A percentile compares a stretch with the other conserved stretches of the same genome.
Conservation (phyloP, 2,888 invertebrate genomes). For the Plusia festucae region DNA sequence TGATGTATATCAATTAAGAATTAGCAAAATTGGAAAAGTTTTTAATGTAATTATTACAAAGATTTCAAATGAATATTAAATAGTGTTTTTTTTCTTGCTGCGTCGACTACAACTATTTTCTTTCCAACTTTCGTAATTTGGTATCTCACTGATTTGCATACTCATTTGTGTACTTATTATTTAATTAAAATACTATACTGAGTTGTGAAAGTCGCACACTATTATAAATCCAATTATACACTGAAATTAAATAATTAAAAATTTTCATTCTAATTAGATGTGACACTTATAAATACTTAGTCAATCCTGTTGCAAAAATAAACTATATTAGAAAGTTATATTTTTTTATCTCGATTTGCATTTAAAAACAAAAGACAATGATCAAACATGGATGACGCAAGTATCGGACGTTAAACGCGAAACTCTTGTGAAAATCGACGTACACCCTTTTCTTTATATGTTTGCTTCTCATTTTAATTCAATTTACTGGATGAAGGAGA, state of each 20-base stretch:
- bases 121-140: neutral
- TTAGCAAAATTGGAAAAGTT: neutral
- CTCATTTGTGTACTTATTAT: too few relatives aligned
- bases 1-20: too few relatives aligned
- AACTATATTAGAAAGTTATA: too few relatives aligned
- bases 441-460: constrained; percentile 84
- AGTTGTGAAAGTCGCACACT: too few relatives aligned
- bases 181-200: too few relatives aligned
- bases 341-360: neutral
- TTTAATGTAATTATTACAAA: neutral
- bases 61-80: neutral
- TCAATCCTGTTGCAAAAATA: too few relatives aligned
- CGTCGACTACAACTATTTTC: neutral
- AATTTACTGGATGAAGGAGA: constrained; percentile 87
- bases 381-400: constrained; percentile 63
- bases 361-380: constrained; percentile 58
- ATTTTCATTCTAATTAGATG: neutral
- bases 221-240: too few relatives aligned
- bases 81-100: too few relatives aligned
- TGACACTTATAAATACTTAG: too few relatives aligned
- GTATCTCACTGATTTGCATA: too few relatives aligned
- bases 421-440: constrained; percentile 81
- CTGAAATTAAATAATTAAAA: too few relatives aligned
- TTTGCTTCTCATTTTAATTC: constrained; percentile 88
- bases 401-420: constrained; percentile 73